Evolutionary conservation across 2,113 vertebrate species (phyloP), one percentile per base, ranked within the genome.

Genomic region (Corvus cornix): DNA sequence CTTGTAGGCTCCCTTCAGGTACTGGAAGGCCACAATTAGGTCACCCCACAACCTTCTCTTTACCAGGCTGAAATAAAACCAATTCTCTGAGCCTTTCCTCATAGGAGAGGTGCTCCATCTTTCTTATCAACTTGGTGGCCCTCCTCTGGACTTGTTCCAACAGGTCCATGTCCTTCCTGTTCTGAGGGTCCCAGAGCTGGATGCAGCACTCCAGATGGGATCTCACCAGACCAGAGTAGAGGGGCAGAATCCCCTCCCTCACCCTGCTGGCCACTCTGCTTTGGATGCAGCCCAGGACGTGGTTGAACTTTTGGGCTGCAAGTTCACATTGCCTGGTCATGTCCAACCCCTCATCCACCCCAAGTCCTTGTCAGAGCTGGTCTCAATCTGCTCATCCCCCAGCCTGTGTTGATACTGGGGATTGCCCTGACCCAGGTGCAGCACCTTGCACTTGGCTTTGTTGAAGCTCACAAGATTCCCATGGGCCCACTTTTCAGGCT

Each of bases 191-290:
- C 20, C 39, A 48, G 48, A 53, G 12, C 10, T 55, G 24, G 24
- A 17, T 55, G 13, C 20, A 26, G 22, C 4, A 11, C 20, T 55
- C 2, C 13, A 41, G 41, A 8, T 27, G 17, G 9, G 49, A 4
- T 60, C 27, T 51, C 17, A 22, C 21, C n/a, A 66, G 24, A 48
- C 7, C 5, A 20, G 46, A 70, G 46, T 2, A 59, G 62, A 58
- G 49, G 20, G 7, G 6, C 6, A 48, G n/a, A 41, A 31, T 56
- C 13, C 3, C 2, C 11, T 49, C 13, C 30, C n/a, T 72, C 13
- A 1, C 11, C 16, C 41, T 63, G 13, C 41, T 63, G 19, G 7
- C 30, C 49, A 22, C 0, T 0, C 9, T 48, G 16, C 16, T 79
- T 63, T 56, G 7, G 11, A 41, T 48, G 41, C 16, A 63, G 16